Evolutionary conservation across 23 tunicate species (phyloP).

Genomic region (Trididemnum nubilum): DNA sequence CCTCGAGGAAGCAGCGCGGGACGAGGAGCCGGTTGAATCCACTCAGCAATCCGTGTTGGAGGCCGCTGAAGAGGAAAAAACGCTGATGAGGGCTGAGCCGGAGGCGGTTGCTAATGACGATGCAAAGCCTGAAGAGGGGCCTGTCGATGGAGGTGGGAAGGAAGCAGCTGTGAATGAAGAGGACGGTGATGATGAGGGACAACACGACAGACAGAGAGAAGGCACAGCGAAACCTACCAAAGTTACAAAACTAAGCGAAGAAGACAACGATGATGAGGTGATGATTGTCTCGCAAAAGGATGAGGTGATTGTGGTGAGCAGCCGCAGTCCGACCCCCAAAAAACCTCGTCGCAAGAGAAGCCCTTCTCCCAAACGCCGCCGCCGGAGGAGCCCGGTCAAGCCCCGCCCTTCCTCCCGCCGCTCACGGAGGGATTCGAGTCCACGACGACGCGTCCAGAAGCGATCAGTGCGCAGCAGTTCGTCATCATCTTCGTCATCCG

Average conservation of each 20-base stretch:
- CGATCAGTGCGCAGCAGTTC: background rate
- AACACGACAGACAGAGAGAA: slow-evolving; percentile 1
- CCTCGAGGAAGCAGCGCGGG: background rate
- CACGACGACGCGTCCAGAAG: background rate
- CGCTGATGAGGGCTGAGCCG: background rate
- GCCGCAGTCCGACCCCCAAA: slow-evolving; percentile 10
- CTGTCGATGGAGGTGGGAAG: background rate
- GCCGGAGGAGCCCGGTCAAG: background rate
- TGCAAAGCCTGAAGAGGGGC: background rate
- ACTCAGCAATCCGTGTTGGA: background rate
- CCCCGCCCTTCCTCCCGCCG: slow-evolving; percentile 12
- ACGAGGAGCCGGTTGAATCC: background rate
- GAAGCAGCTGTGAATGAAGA: background rate
- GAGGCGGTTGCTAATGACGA: background rate
- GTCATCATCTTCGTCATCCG: slow-evolving; percentile 11
- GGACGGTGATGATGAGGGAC: background rate
- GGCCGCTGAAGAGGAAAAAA: background rate
- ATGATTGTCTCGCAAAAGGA: background rate
- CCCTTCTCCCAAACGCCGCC: background rate
- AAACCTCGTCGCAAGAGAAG: background rate
- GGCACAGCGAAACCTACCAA: background rate
- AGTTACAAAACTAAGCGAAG: background rate
- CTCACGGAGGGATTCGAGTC: background rate
- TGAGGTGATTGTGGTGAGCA: background rate
- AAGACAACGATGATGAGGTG: background rate